phyloP scores from a whole-genome alignment of 2,797 vertebrate genomes.

The Urosaurus nigricauda region DNA sequence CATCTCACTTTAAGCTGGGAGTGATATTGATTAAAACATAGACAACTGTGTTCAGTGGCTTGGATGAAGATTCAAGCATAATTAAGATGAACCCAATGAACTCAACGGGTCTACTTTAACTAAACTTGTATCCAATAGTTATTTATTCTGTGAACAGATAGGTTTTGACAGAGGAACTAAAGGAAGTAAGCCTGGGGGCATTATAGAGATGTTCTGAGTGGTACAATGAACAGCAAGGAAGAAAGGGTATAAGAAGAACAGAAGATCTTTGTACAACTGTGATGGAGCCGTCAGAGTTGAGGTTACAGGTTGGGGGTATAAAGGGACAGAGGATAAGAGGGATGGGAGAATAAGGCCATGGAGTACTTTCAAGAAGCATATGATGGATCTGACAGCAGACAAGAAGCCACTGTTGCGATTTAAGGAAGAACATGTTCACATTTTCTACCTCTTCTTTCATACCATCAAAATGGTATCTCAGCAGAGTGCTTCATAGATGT shows the following conservation, averaged over 20 bases:
- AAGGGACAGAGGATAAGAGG: not conserved
- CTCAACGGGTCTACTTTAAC: not conserved
- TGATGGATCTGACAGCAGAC: not conserved
- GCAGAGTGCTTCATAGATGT: not conserved
- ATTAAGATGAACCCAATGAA: not conserved
- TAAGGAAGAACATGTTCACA: not conserved
- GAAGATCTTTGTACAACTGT: not conserved
- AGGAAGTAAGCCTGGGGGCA: too few species aligned
- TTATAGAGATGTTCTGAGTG: not conserved
- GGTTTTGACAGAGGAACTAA: too few species aligned
- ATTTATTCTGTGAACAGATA: not conserved
- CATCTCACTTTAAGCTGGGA: not conserved
- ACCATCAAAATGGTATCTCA: not conserved
- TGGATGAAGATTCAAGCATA: not conserved
- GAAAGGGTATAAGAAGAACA: not conserved
- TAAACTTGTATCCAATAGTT: not conserved
- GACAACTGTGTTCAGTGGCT: not conserved
- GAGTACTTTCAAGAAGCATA: not conserved
- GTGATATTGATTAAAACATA: not conserved
- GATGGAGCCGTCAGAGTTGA: not conserved
- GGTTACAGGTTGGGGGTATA: not conserved
- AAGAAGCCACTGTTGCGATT: not conserved
- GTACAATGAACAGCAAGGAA: not conserved
- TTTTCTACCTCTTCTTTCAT: not conserved
- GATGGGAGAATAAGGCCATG: not conserved